These are phyloP conservation scores for Embidobia sp. DNA, from an alignment of 2,888 invertebrate species.

Conservation along the genomic window DNA sequence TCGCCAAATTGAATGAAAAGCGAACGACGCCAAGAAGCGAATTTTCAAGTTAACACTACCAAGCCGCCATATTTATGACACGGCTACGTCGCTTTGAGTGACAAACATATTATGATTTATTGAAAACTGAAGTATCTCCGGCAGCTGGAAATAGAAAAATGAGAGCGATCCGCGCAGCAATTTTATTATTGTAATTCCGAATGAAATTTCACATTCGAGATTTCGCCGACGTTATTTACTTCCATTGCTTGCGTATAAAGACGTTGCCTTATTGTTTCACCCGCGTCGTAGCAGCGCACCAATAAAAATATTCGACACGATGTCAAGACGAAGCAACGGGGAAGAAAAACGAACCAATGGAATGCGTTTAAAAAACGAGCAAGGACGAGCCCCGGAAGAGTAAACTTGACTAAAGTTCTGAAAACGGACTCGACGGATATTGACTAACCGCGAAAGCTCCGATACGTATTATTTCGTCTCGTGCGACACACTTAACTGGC, in stretches of 20 bases:
- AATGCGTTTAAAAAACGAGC: conserved; percentile 47
- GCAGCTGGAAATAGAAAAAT: conserved; percentile 27
- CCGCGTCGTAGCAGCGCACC: conserved; percentile 18
- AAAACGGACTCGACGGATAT: conserved; percentile 46
- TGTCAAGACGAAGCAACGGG: conserved; percentile 11
- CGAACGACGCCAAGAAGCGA: conserved; percentile 8
- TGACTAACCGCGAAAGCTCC: conserved; percentile 44
- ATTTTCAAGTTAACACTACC: conserved; percentile 12
- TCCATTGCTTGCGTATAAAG: conserved; percentile 26
- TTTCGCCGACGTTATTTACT: conserved; percentile 42
- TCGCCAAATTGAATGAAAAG: conserved; percentile 18
- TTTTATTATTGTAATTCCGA: conserved; percentile 54
- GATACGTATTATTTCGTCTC: conserved; percentile 55
- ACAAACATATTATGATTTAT: conserved; percentile 53
- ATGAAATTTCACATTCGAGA: conserved; percentile 40
- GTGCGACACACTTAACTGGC: conserved; percentile 37
- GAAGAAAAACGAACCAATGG: conserved; percentile 16
- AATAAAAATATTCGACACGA: conserved; percentile 55
- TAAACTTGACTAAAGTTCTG: conserved; percentile 47
- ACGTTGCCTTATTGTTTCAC: conserved; percentile 56
- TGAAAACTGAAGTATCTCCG: conserved; percentile 18
- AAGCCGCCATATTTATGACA: conserved; percentile 6
- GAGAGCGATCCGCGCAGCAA: conserved; percentile 32
- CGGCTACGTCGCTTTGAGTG: conserved; percentile 35
- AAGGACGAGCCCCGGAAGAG: conserved; percentile 23